Evolutionary conservation across 2,113 vertebrate species (phyloP).

Genomic region (Tursiops truncatus): DNA sequence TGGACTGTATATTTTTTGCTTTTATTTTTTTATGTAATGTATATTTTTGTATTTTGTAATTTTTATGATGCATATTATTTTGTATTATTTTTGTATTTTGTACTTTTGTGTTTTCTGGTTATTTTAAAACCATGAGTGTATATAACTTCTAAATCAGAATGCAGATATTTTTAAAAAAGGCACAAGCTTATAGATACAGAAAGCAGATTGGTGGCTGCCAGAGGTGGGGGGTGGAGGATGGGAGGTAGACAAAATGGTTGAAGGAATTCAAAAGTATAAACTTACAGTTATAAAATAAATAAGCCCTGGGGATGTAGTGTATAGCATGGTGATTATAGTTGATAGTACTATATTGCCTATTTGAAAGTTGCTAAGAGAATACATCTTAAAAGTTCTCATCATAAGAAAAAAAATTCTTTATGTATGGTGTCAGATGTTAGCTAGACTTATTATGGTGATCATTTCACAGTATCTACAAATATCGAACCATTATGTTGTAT

Average conservation of each 20-base stretch:
- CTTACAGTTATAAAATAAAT: not conserved
- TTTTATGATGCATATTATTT: not conserved
- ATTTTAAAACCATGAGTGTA: not conserved
- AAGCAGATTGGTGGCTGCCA: not conserved
- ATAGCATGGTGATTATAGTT: not conserved
- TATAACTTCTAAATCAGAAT: not conserved
- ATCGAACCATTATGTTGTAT: not conserved
- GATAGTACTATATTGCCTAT: not conserved
- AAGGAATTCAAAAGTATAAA: not conserved
- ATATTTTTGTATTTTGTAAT: not conserved
- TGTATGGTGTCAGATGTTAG: not conserved
- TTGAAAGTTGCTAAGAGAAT: not conserved
- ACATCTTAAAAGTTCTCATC: not conserved
- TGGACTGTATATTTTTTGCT: too few species aligned
- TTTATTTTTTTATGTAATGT: not conserved
- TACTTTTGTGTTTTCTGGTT: not conserved
- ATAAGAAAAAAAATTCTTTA: not conserved
- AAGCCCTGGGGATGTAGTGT: not conserved
- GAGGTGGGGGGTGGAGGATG: not conserved
- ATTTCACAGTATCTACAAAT: not conserved
- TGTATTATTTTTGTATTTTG: not conserved
- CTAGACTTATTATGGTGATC: not conserved
- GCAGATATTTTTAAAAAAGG: not conserved
- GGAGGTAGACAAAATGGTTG: not conserved
- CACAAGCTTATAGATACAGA: not conserved